Evolutionary conservation across 2,797 vertebrate genomes (phyloP), one percentile per base, ranked within the genome.

Genomic region (Vultur gryphus): DNA sequence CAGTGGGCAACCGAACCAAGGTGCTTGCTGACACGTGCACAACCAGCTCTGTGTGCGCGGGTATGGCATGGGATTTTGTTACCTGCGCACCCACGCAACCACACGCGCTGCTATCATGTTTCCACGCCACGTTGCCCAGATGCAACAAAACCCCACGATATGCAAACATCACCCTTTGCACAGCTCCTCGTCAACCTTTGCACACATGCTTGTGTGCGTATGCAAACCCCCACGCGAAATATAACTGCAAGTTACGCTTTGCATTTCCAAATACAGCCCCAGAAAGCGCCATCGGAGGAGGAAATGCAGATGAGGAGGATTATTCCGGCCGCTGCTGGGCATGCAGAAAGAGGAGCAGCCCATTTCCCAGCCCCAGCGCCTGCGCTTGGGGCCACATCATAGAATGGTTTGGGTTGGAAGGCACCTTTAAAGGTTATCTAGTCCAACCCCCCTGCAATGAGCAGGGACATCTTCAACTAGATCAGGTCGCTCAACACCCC

Each of bases 131-230:
- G 39, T 2, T 16, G 25, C 29, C 19, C n/a, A 7, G 16, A 8
- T 3, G 35, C 41, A 29, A 20, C 29, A n/a, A 52, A 39, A n/a
- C 48, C 20, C 58, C 8, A 10, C 2, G 21, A 33, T 1, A 59
- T 4, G 31, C 62, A 35, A 29, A 26, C 23, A 21, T 0, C 9
- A 21, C 37, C 16, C 44, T 43, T 15, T 5, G n/a, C 57, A 16
- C 6, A 2, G 62, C 64, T 28, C 55, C 23, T 52, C 23, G 3
- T 4, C 52, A n/a, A 55, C 13, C 10, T 16, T 3, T 2, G 37
- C 58, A 7, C 37, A 1, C 58, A 1, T 0, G 33, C 41, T 49
- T 3, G 16, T 7, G 1, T 5, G 16, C 1, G 16, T 28, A 7
- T 3, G 26, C 46, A 24, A 41, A 14, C 9, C 44, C n/a, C 12